Evolutionary conservation across 2,888 invertebrate species (phyloP).

Genomic region (Hyposoter dolosus): DNA sequence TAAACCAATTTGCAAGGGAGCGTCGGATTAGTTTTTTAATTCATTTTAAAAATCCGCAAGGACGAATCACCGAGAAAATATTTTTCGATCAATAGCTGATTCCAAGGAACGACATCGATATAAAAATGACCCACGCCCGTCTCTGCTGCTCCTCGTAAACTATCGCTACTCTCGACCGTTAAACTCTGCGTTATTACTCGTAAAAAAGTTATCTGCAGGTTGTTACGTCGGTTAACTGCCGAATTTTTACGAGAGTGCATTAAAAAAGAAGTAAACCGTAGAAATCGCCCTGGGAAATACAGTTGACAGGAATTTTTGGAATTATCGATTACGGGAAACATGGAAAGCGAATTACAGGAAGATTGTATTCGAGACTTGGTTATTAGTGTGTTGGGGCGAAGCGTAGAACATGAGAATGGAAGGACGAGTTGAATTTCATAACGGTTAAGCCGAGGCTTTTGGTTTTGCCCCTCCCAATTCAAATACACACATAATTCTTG

Average conservation of each 20-base stretch:
- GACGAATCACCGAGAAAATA: not conserved
- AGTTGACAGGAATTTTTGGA: slow-evolving; percentile 1
- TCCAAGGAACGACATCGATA: slow-evolving; percentile 6
- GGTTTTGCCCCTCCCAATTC: slow-evolving; percentile 13
- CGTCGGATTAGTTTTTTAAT: not conserved
- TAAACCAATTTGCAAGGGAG: slow-evolving; percentile 39
- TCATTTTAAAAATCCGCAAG: not conserved
- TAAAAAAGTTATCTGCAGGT: slow-evolving; percentile 36
- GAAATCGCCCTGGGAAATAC: not conserved
- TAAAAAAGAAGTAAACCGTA: not conserved
- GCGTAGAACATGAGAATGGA: not conserved
- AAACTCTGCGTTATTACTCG: slow-evolving; percentile 45
- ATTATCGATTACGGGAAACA: not conserved
- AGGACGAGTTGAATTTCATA: not conserved
- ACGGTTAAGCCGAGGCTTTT: not conserved
- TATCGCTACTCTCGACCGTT: slow-evolving; percentile 17
- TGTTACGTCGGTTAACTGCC: slow-evolving; percentile 16
- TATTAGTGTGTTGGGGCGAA: slow-evolving; percentile 1
- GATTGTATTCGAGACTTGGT: not conserved
- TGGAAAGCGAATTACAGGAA: not conserved
- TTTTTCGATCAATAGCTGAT: slow-evolving; percentile 64
- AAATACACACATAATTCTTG: not conserved
- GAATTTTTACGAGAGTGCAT: slow-evolving; percentile 24
- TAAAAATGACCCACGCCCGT: not conserved
- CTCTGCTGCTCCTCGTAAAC: not conserved